These are phyloP conservation scores for Minunthozetes semirufus DNA, from an alignment of 2,888 invertebrate species.

Conservation along the genomic window DNA sequence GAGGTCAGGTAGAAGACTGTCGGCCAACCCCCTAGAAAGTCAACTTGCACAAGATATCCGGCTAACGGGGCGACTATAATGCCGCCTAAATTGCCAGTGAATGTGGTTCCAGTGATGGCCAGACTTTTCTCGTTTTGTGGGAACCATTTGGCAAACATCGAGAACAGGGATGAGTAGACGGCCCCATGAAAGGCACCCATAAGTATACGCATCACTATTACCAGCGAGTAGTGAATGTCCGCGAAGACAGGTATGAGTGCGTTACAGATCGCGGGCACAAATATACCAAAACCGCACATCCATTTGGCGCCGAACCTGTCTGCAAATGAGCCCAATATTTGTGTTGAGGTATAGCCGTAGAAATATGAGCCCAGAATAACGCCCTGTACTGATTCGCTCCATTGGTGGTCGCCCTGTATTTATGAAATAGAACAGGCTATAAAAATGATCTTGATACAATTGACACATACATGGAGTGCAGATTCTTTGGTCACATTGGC, in stretches of 20 bases:
- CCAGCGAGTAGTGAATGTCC: not conserved
- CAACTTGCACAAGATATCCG: slow-evolving; percentile 20
- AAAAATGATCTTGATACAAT: not conserved
- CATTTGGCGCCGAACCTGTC: slow-evolving; percentile 39
- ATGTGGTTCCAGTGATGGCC: not conserved
- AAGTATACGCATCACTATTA: slow-evolving; percentile 15
- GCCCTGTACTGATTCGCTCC: slow-evolving; percentile 41
- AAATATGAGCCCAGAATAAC: slow-evolving; percentile 42
- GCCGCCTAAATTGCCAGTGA: slow-evolving; percentile 13
- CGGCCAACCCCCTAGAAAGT: slow-evolving; percentile 30
- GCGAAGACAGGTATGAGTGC: slow-evolving; percentile 40
- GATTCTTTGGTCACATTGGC: not conserved
- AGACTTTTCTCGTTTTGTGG: slow-evolving; percentile 5
- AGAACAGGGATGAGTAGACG: slow-evolving; percentile 1
- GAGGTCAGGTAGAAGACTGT: slow-evolving; percentile 31
- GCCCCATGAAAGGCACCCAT: slow-evolving; percentile 23
- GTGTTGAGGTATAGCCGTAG: slow-evolving; percentile 41
- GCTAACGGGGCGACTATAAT: slow-evolving; percentile 4
- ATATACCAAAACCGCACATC: slow-evolving; percentile 36
- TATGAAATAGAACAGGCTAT: not conserved
- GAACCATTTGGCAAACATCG: slow-evolving; percentile 28
- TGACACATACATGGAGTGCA: not conserved
- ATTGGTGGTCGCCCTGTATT: slow-evolving; percentile 5
- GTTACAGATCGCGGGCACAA: slow-evolving; percentile 38
- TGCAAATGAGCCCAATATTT: slow-evolving; percentile 39